Percentiles rank a stretch among this genome's conserved stretches.
phyloP scores from a whole-genome alignment of 2,797 vertebrate species.

The Premnoplex brunnescens region DNA sequence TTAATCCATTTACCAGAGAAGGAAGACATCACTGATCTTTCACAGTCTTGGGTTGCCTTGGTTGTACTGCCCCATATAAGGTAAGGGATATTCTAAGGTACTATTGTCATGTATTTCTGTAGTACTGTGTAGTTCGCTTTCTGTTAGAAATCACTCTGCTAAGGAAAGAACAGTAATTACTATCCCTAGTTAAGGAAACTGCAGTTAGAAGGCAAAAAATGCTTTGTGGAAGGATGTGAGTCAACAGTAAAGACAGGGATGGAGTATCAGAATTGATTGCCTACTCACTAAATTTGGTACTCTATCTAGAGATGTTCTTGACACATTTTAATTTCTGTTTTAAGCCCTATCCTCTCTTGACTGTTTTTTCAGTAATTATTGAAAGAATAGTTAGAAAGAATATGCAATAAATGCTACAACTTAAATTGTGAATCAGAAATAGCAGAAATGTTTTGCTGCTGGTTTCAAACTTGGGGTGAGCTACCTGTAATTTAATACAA shows the following conservation, averaged over 20 bases:
- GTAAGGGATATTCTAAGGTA: conserved; percentile 67
- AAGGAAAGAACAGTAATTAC: background rate
- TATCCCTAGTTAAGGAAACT: background rate
- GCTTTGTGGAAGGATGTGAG: background rate
- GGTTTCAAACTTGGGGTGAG: background rate
- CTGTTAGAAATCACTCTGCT: background rate
- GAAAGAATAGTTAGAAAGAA: background rate
- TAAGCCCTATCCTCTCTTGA: background rate
- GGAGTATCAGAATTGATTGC: background rate
- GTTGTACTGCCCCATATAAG: conserved; percentile 93
- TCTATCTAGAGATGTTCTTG: background rate
- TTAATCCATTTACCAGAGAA: conserved; percentile 74
- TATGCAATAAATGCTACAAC: background rate
- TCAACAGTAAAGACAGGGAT: background rate
- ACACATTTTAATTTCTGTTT: background rate
- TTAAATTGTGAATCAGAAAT: background rate
- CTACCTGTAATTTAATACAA: background rate
- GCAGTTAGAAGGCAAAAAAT: background rate
- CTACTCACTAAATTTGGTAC: background rate
- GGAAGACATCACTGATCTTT: conserved; percentile 75
- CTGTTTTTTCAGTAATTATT: background rate
- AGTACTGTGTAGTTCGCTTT: background rate
- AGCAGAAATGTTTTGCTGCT: background rate
- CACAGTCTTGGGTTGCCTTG: conserved; percentile 88
- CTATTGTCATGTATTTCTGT: background rate